Conservation (phyloP, 2,888 invertebrate genomes). For the Lepidocyrtinus sp. region DNA sequence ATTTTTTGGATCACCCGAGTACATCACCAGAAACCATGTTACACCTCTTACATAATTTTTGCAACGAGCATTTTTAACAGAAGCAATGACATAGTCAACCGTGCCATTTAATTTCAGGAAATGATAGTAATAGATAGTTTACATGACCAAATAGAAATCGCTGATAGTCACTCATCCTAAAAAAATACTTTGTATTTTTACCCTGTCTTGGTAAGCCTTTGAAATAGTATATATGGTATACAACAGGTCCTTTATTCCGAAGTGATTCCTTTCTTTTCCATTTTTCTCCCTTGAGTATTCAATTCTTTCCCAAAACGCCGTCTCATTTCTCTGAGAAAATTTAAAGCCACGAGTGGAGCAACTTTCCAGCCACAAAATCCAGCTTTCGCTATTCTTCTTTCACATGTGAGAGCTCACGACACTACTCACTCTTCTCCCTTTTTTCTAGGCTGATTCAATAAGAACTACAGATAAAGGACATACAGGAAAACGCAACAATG, state of each 20-base stretch:
- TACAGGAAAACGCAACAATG: constrained; percentile 18
- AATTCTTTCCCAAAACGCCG: constrained; percentile 40
- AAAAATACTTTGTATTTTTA: too few relatives aligned
- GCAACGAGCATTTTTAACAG: too few relatives aligned
- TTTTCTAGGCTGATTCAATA: constrained; percentile 19
- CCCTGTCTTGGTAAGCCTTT: too few relatives aligned
- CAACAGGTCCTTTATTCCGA: neutral
- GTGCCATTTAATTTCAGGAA: too few relatives aligned
- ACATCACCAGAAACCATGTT: too few relatives aligned
- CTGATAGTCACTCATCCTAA: too few relatives aligned
- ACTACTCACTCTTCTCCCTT: constrained; percentile 14
- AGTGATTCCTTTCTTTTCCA: constrained; percentile 9
- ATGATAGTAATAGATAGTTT: too few relatives aligned
- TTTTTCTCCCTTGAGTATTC: constrained; percentile 28
- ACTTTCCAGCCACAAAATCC: constrained; percentile 41
- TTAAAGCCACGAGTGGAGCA: constrained; percentile 18
- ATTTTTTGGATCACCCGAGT: too few relatives aligned
- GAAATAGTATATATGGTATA: too few relatives aligned
- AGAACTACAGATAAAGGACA: constrained; percentile 7
- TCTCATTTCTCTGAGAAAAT: constrained; percentile 39
- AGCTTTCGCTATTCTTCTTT: constrained; percentile 29
- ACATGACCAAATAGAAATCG: too few relatives aligned
- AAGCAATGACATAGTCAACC: too few relatives aligned
- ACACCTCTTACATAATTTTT: too few relatives aligned
- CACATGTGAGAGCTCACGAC: constrained; percentile 20